Base-by-base conservation (phyloP, 2,888 invertebrate genomes). In the Mayetiola destructor region DNA sequence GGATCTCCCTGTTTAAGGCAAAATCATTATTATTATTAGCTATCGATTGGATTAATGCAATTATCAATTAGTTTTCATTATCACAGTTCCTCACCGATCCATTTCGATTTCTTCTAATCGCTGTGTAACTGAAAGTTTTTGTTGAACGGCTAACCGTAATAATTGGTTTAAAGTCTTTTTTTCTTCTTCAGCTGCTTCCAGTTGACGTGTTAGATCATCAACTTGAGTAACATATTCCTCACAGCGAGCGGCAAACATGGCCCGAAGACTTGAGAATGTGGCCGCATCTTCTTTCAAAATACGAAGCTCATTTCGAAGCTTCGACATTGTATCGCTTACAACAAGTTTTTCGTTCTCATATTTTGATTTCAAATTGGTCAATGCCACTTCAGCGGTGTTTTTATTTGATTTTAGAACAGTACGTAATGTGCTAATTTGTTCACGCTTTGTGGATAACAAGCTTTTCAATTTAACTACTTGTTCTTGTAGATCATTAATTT, bases 221-320 rank as follows among this genome's bases (percentile, higher is more conserved):
- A 96, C 87, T 76, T 97, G 95, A 35, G 96, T 95, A 60, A 95
- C 95, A 75, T 97, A 95, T 75, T 99, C 99, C 75, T 99, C 99
- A 75, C 96, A 96, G 55, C 97, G 85, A 59, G 97, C 96, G 59
- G 94, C 96, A 75, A 97, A 99, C 96, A 99, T 96, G 59, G 97
- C 96, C 65, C 99, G 84, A 61, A 97, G 78, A 90, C 91, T 91
- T 64, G 91, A 91, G 77, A 99, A 99, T 2, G 97, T 97, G 36
- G 97, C 99, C 4, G 97, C 97, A 72, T 97, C 97, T 73, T 99
- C 97, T 73, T 99, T 99, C 63, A 99, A 79, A 67, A 91, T 80
- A 63, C 97, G 81, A 62, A 99, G 79, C 75, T 99, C 99, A 74
- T 94, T 93, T 64, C 97, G 78, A 65, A 97, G 76, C 71, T 94